phyloP scores from a whole-genome alignment of 1,140 invertebrate genomes.

The Zaprionus ornatus region DNA sequence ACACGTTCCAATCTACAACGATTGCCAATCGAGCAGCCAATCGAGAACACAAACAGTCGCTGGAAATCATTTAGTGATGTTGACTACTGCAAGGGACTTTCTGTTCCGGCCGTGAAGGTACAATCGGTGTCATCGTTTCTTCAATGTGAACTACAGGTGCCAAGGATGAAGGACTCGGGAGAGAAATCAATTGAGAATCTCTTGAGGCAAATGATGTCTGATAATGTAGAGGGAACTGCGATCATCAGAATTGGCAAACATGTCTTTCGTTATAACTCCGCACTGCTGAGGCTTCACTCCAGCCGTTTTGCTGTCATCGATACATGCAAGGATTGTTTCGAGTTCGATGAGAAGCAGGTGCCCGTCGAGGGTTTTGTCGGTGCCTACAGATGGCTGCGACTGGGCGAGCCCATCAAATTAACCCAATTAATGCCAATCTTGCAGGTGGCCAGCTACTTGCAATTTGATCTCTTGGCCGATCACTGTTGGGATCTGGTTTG shows the following conservation, averaged over 20 bases:
- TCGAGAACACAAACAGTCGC: background rate
- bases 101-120: fast-evolving
- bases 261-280: background rate
- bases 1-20: no score
- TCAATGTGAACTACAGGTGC: no score
- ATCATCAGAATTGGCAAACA: background rate
- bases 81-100: background rate
- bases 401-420: background rate
- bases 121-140: background rate
- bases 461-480: slow-evolving; percentile 1
- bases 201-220: background rate
- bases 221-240: background rate
- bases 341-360: background rate
- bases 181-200: background rate
- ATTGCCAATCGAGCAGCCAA: no score
- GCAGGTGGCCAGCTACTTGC: slow-evolving; percentile 17
- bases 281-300: background rate
- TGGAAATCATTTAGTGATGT: background rate
- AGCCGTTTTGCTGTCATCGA: slow-evolving; percentile 5
- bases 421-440: background rate
- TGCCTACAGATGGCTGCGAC: slow-evolving; percentile 40
- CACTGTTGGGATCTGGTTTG: slow-evolving; percentile 1
- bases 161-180: fast-evolving
- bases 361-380: slow-evolving; percentile 9
- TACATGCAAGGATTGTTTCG: background rate